Percentiles rank a stretch among this genome's conserved stretches.
Evolutionary conservation across 2,797 vertebrate genomes (phyloP).

Genomic region (Peromyscus eremicus): DNA sequence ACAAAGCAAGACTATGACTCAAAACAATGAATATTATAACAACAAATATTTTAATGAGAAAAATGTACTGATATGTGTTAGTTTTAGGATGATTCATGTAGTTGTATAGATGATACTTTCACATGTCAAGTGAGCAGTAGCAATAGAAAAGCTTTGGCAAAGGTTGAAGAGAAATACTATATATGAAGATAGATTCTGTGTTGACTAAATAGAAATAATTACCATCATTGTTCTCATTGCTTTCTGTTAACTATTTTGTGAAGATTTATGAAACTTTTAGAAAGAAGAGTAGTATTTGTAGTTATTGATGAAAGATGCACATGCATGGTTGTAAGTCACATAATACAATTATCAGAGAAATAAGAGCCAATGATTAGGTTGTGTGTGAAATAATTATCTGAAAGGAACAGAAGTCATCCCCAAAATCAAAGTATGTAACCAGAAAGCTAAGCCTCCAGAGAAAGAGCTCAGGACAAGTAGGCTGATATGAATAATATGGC

Average conservation of each 20-base stretch:
- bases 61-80: neutral
- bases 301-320: neutral
- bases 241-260: neutral
- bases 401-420: neutral
- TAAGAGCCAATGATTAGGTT: neutral
- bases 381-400: neutral
- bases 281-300: neutral
- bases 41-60: neutral
- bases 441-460: neutral
- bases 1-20: neutral
- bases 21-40: no score
- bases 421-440: neutral
- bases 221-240: neutral
- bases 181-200: neutral
- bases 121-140: neutral
- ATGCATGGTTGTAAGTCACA: neutral
- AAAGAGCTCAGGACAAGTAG: neutral
- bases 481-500: neutral
- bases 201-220: neutral
- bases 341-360: neutral
- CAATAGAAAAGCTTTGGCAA: neutral
- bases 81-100: neutral
- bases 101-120: neutral
- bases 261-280: neutral
- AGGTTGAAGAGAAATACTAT: neutral